phyloP scores from a whole-genome alignment of 2,113 vertebrate genomes.

The Eupsittula cactorum region DNA sequence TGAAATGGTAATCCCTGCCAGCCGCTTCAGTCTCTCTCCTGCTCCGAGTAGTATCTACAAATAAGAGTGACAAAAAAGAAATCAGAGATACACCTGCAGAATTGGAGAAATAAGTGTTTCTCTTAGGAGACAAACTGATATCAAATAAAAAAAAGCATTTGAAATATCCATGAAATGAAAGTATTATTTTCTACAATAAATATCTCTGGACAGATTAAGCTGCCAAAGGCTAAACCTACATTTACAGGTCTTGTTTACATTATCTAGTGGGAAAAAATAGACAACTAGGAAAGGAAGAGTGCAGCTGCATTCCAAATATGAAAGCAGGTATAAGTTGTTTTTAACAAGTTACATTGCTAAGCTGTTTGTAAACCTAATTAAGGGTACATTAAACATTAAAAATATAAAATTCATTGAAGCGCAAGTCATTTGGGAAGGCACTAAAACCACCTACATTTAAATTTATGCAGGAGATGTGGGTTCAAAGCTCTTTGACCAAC shows the following conservation, averaged over 20 bases:
- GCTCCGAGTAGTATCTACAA: constrained; percentile 89
- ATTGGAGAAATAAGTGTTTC: background rate
- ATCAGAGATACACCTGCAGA: background rate
- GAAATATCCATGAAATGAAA: background rate
- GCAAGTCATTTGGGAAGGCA: background rate
- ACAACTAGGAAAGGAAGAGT: background rate
- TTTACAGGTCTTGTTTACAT: background rate
- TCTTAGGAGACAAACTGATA: background rate
- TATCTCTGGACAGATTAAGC: background rate
- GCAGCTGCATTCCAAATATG: background rate
- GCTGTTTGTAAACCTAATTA: background rate
- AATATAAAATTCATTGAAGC: background rate
- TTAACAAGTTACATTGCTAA: background rate
- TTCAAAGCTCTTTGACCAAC: background rate
- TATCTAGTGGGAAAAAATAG: background rate
- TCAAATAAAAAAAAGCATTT: background rate
- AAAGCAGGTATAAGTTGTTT: background rate
- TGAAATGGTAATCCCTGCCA: constrained; percentile 93
- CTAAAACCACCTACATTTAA: background rate
- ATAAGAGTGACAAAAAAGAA: background rate
- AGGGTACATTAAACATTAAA: background rate
- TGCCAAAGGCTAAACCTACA: background rate
- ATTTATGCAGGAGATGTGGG: background rate
- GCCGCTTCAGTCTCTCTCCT: constrained; percentile 86
- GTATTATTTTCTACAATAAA: background rate